Base-by-base conservation (phyloP, 2,888 invertebrate species). In the Crossocerus cetratus region DNA sequence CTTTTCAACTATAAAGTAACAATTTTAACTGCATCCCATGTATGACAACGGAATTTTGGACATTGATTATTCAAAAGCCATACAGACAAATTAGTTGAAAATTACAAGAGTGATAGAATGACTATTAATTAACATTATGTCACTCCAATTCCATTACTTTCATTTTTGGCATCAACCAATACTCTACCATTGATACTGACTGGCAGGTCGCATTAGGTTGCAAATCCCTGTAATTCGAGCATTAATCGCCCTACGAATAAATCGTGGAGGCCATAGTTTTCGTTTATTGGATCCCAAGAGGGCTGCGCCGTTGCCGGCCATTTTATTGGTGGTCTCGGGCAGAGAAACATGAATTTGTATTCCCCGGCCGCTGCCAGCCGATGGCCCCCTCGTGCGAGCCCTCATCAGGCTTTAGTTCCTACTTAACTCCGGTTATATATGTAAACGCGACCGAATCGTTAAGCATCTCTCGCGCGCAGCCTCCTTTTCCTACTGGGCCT, bases 381-480 rank as follows among this genome's bases (percentile, higher is more conserved):
- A 32, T 43, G 81, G 78, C 78, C 83, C 83, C 82, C 83, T 81
- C 77, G 81, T 82, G 82, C 45, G 83, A 83, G 82, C 83, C 82
- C 83, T 82, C 82, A 81, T 82, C 83, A 81, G 62, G 83, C 70
- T 82, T 82, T 81, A 83, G 82, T 83, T 82, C 78, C 83, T 81
- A 75, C 78, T 83, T 81, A 83, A 82, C 73, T 83, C 64, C n/a
- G 83, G 74, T 82, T 83, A 79, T 83, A 81, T 83, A 78, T 83
- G 81, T 81, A 82, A 82, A 83, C 78, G 77, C 75, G 75, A 72
- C 82, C 76, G 58, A 82, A 82, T 83, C 82, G 78, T 82, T 82
- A 82, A 79, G 75, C 72, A 77, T 77, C 75, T 81, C 76, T 65
- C 70, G 78, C 70, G 78, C 76, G 74, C 72, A 69, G 32, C 32